Evolutionary conservation across 2,797 vertebrate species (phyloP).

Genomic region (Carcharodon carcharias): DNA sequence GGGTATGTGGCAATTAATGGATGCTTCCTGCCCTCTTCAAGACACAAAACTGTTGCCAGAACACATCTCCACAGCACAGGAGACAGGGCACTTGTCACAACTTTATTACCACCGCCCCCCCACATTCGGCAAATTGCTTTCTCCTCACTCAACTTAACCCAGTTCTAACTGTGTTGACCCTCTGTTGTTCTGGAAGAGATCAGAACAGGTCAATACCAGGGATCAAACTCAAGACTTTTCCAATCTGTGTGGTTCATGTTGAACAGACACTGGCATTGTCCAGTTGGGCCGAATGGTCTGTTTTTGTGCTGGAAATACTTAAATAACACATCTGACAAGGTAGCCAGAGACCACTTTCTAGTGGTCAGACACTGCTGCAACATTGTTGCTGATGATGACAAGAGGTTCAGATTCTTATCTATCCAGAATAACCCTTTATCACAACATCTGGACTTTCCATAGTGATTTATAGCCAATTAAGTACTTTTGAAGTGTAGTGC

Average conservation of each 20-base stretch:
- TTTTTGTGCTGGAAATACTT: too few relatives aligned
- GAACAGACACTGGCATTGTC: too few relatives aligned
- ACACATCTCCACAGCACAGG: neutral
- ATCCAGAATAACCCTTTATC: neutral
- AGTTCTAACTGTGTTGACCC: neutral
- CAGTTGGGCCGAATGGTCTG: too few relatives aligned
- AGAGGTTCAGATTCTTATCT: neutral
- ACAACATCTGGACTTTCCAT: too few relatives aligned
- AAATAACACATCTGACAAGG: too few relatives aligned
- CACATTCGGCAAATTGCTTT: neutral
- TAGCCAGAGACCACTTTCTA: neutral
- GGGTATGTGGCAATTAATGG: neutral
- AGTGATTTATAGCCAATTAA: too few relatives aligned
- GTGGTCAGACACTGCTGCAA: neutral
- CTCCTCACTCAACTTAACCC: neutral
- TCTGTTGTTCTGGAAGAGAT: neutral
- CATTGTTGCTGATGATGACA: too few relatives aligned
- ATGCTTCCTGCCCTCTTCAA: neutral
- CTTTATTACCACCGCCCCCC: neutral
- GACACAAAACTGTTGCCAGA: neutral
- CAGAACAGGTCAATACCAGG: neutral
- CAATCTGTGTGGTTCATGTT: neutral
- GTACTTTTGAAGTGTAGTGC: too few relatives aligned
- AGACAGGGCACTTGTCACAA: neutral
- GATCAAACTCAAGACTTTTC: neutral